Percentiles rank a stretch among this genome's conserved stretches.
Conservation (phyloP, 2,888 invertebrate species). For the Spodoptera exigua region DNA sequence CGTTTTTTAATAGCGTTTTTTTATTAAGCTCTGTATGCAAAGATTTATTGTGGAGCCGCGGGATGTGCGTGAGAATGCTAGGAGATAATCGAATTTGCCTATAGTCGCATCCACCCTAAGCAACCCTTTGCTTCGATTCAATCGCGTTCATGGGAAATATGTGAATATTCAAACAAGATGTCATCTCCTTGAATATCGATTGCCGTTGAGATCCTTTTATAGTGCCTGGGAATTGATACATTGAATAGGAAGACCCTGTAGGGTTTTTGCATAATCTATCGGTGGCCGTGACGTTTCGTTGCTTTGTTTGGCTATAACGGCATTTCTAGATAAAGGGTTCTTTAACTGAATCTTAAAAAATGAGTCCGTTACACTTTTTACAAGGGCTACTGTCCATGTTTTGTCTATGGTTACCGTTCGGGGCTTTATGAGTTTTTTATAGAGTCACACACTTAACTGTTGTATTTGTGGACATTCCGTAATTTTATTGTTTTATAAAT, state of each 20-base stretch:
- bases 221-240: conserved; percentile 87
- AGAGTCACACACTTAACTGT: conserved; percentile 66
- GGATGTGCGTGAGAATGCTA: conserved; percentile 87
- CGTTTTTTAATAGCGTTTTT: conserved; percentile 87
- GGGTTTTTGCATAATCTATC: conserved; percentile 88
- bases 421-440: conserved; percentile 51
- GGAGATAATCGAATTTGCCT: conserved; percentile 89
- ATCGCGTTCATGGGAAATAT: conserved; percentile 83
- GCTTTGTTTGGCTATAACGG: conserved; percentile 83
- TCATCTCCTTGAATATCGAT: conserved; percentile 89
- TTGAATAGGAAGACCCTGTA: conserved; percentile 85
- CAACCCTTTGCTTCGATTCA: conserved; percentile 82
- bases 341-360: conserved; percentile 80
- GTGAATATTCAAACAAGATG: conserved; percentile 89
- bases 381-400: conserved; percentile 76
- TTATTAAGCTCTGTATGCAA: conserved; percentile 84
- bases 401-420: conserved; percentile 62
- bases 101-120: conserved; percentile 83
- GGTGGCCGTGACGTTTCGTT: conserved; percentile 65
- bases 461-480: conserved; percentile 64
- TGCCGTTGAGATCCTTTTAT: conserved; percentile 83
- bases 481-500: conserved; percentile 61
- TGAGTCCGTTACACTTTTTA: conserved; percentile 82
- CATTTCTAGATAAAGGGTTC: conserved; percentile 80
- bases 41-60: conserved; percentile 85